Evolutionary conservation across 2,113 vertebrate genomes (phyloP).

Genomic region (Oreochromis niloticus): DNA sequence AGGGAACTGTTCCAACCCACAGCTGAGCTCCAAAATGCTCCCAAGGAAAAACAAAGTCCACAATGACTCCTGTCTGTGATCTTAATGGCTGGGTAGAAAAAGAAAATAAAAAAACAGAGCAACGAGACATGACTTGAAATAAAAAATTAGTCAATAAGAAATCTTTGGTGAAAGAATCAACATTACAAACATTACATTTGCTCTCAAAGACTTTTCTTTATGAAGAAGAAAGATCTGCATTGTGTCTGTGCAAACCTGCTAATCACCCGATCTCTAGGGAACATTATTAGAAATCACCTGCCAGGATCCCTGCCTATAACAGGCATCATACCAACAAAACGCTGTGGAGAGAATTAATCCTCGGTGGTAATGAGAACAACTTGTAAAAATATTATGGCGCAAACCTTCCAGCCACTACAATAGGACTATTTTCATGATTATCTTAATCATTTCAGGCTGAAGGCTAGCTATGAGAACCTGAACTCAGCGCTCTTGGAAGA

Average conservation of each 20-base stretch:
- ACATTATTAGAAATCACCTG: not conserved
- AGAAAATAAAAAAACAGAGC: not conserved
- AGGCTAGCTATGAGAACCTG: not conserved
- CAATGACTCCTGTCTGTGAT: not conserved
- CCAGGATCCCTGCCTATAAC: not conserved
- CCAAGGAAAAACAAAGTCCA: not conserved
- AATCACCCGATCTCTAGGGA: not conserved
- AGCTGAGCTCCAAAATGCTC: slow-evolving; percentile 22
- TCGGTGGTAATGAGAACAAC: not conserved
- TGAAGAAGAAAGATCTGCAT: not conserved
- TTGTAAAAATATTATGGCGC: not conserved
- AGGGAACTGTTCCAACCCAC: slow-evolving; percentile 12
- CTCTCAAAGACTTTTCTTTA: not conserved
- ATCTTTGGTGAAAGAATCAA: not conserved
- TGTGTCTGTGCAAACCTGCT: not conserved
- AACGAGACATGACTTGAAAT: not conserved
- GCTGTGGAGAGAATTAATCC: not conserved
- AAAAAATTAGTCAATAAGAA: not conserved
- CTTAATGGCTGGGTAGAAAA: not conserved
- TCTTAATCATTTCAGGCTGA: not conserved
- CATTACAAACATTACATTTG: not conserved
- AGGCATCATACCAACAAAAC: not conserved
- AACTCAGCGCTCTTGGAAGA: not conserved
- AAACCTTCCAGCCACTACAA: not conserved
- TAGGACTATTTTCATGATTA: not conserved